Evolutionary conservation across 2,113 vertebrate genomes (phyloP).

Genomic region (Diadophis punctatus): DNA sequence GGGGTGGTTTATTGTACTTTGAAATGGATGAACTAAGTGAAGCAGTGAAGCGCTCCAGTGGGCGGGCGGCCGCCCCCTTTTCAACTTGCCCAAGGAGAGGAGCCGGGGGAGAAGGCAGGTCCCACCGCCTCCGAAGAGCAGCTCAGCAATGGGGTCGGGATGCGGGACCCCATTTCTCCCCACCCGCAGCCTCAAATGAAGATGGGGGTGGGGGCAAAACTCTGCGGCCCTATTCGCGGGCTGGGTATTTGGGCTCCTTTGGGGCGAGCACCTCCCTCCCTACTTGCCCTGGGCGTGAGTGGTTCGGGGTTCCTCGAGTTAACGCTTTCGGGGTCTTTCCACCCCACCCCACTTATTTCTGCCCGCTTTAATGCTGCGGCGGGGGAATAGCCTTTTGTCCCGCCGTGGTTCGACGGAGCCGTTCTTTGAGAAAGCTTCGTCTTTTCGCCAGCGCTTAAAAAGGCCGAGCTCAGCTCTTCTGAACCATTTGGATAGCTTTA

Average conservation of each 20-base stretch:
- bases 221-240: neutral
- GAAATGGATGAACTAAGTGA: neutral
- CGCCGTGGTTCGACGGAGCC: conserved; percentile 70
- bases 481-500: conserved; percentile 67
- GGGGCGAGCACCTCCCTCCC: neutral
- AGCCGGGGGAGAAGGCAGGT: neutral
- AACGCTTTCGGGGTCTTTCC: neutral
- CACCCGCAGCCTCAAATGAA: neutral
- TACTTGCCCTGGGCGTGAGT: fast-evolving
- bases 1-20: neutral
- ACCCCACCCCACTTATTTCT: conserved; percentile 16
- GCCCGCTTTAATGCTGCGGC: neutral
- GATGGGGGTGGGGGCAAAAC: neutral
- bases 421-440: conserved; percentile 74
- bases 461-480: conserved; percentile 61
- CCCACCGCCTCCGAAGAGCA: neutral
- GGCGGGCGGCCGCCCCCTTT: neutral
- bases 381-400: conserved; percentile 67
- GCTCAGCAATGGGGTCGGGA: neutral
- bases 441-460: conserved; percentile 74
- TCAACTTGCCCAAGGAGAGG: neutral
- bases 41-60: neutral
- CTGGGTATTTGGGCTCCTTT: neutral
- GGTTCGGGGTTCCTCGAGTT: neutral
- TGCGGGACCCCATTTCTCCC: neutral